Base-by-base conservation (phyloP, 2,888 invertebrate species). In the Esperia sulphurella region DNA sequence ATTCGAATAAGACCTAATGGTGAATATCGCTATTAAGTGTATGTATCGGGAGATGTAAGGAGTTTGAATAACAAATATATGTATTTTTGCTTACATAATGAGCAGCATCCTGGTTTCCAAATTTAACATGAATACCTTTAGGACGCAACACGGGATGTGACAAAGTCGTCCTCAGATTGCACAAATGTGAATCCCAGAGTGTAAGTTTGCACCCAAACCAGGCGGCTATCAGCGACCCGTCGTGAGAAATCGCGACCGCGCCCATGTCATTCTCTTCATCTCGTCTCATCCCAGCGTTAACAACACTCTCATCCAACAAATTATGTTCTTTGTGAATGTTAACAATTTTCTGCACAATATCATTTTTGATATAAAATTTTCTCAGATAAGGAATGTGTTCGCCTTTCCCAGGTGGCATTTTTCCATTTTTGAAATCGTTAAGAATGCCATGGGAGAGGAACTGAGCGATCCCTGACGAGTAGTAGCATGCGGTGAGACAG, bases 41-140 rank as follows among this genome's bases (percentile, higher is more conserved):
- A n/a, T n/a, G n/a, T n/a, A n/a, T n/a, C n/a, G n/a, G n/a, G 21
- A 3, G 21, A 21, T 5, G 21, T 21, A 21, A 21, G 21, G 21
- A 21, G n/a, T n/a, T n/a, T n/a, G n/a, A n/a, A n/a, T n/a, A n/a
- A n/a, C n/a, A n/a, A n/a, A n/a, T n/a, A n/a, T n/a, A n/a, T n/a
- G n/a, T n/a, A n/a, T n/a, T n/a, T n/a, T n/a, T 51, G 82, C 89
- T 81, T 68, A 90, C 90, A 61, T 85, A 90, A 68, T 90, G 90
- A 13, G 87, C 83, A 1, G 88, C 86, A 49, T 90, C 88, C 9
- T 76, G 68, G 47, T 76, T 82, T 2, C 88, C 90, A 43, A 90
- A 90, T 52, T 79, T 71, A 1, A 90, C 89, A 37, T 83, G 75
- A 0, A 75, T 51, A 0, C 90, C 90, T 51, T 80, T 83, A 8